Evolutionary conservation across 2,888 invertebrate genomes (phyloP).

Genomic region (Epinotia ramella): DNA sequence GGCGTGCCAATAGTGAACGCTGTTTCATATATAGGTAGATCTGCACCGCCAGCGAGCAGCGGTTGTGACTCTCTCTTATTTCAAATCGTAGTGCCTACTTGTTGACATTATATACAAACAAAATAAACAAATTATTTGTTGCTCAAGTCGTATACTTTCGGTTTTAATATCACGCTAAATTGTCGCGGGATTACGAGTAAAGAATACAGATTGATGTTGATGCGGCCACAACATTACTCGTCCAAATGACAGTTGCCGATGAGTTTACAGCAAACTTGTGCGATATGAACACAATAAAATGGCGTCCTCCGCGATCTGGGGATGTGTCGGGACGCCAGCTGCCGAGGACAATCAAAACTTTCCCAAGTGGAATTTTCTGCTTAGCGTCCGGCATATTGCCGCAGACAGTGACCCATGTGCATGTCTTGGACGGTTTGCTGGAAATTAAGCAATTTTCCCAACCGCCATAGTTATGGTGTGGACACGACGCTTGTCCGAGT

Average conservation of each 20-base stretch:
- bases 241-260: slow-evolving; percentile 70
- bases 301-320: slow-evolving; percentile 70
- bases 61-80: background rate
- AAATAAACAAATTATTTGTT: background rate
- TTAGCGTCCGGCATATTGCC: slow-evolving; percentile 76
- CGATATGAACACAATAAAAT: slow-evolving; percentile 81
- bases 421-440: slow-evolving; percentile 35
- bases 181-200: slow-evolving; percentile 1
- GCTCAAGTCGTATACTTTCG: background rate
- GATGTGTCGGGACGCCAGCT: slow-evolving; percentile 83
- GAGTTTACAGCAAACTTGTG: slow-evolving; percentile 70
- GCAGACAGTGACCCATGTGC: slow-evolving; percentile 59
- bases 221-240: slow-evolving; percentile 44
- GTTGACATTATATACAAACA: background rate
- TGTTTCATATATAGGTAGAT: too few species aligned
- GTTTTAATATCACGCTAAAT: slow-evolving; percentile 16
- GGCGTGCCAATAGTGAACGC: too few species aligned
- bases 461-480: background rate
- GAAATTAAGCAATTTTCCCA: slow-evolving; percentile 38
- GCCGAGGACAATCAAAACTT: slow-evolving; percentile 85
- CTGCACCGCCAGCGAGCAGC: too few species aligned
- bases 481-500: background rate
- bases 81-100: background rate
- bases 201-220: slow-evolving; percentile 39
- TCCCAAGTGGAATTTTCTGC: slow-evolving; percentile 81